phyloP scores from a whole-genome alignment of 2,888 invertebrate genomes.

The Scrobipalpa atriplicella region DNA sequence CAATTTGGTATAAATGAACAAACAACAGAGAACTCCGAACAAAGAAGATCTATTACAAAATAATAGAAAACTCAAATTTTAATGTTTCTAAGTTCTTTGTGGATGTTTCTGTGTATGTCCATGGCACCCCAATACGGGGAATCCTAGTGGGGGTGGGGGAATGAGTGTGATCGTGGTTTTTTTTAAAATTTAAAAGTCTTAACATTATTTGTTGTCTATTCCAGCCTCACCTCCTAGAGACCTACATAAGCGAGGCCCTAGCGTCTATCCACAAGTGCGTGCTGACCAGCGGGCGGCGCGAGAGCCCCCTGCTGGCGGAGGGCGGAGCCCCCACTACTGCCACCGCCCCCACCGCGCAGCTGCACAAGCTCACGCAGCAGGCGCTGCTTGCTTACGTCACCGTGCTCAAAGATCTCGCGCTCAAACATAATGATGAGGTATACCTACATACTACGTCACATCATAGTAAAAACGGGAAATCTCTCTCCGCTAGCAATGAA shows the following conservation, averaged over 20 bases:
- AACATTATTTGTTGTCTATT: slow-evolving; percentile 24
- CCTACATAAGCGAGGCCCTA: slow-evolving; percentile 66
- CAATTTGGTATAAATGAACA: no score
- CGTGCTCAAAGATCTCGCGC: slow-evolving; percentile 89
- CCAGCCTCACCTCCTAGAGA: slow-evolving; percentile 68
- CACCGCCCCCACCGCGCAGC: slow-evolving; percentile 16
- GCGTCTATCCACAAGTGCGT: slow-evolving; percentile 74
- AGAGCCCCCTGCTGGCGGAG: slow-evolving; percentile 68
- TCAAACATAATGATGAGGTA: slow-evolving; percentile 86
- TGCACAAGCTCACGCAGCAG: slow-evolving; percentile 80
- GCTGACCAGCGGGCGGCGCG: slow-evolving; percentile 62
- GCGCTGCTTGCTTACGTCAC: slow-evolving; percentile 84
- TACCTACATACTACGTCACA: not conserved
- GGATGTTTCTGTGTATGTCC: no score
- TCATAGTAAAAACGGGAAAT: no score
- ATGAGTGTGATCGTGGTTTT: no score
- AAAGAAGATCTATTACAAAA: no score
- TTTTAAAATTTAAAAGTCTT: not conserved
- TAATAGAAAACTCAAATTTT: no score
- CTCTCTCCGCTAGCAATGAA: no score
- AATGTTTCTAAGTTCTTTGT: no score
- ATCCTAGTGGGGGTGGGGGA: no score
- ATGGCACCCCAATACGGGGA: no score
- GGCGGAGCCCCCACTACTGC: slow-evolving; percentile 52
- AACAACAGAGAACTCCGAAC: no score